These are phyloP conservation scores for Anadara kagoshimensis DNA, from an alignment of 1,140 invertebrate species.

Conservation along the genomic window DNA sequence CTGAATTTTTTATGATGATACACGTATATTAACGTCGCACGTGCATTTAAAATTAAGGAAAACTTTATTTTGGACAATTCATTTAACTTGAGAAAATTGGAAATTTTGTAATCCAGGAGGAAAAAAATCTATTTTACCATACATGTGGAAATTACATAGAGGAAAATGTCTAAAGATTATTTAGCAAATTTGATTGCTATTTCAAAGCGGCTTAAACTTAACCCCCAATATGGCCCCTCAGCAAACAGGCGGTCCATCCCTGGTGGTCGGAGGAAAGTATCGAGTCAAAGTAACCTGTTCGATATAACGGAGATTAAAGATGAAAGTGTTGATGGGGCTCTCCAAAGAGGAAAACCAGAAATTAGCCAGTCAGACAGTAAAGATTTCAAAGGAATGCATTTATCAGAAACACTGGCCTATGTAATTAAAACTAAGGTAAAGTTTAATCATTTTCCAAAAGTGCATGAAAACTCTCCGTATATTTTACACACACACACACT, in stretches of 20 bases:
- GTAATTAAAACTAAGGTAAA: conserved; percentile 15
- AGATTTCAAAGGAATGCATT: conserved; percentile 1
- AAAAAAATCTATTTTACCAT: no score
- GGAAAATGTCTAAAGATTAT: conserved; percentile 21
- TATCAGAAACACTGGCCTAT: conserved; percentile 13
- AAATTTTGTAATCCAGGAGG: no score
- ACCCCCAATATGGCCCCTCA: conserved; percentile 1
- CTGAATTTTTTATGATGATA: no score
- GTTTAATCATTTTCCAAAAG: not conserved
- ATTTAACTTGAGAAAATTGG: no score
- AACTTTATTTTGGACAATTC: no score
- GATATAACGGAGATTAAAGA: conserved; percentile 12
- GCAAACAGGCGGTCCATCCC: conserved; percentile 1
- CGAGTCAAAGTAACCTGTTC: not conserved
- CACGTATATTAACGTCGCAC: no score
- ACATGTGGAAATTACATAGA: conserved; percentile 6
- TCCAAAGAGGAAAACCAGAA: conserved; percentile 1
- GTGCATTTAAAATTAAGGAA: no score
- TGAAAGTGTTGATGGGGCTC: conserved; percentile 8
- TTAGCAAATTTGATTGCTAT: conserved; percentile 13
- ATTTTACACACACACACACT: not conserved
- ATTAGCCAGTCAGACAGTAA: not conserved
- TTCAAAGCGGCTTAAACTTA: conserved; percentile 20
- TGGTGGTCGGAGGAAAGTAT: not conserved
- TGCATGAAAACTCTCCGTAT: not conserved